phyloP scores from a whole-genome alignment of 2,888 invertebrate genomes.

The Ectobius pallidus region DNA sequence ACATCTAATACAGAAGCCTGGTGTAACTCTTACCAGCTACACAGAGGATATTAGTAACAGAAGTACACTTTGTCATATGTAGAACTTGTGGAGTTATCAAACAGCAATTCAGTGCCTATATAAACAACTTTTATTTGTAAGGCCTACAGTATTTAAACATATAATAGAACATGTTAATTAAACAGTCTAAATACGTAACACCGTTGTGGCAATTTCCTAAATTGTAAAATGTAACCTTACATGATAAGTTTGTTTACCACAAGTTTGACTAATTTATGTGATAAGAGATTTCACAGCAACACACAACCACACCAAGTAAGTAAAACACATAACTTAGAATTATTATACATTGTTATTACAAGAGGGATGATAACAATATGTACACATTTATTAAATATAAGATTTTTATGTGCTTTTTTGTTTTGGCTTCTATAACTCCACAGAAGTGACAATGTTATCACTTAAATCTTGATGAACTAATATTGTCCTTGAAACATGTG shows the following conservation, averaged over 20 bases:
- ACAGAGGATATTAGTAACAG: no score
- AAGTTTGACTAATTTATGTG: slow-evolving; percentile 4
- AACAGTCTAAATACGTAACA: not conserved
- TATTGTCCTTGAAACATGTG: no score
- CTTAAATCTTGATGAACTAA: no score
- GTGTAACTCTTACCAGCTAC: no score
- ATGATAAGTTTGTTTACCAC: not conserved
- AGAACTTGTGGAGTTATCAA: no score
- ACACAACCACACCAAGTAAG: slow-evolving; percentile 15
- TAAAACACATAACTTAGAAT: slow-evolving; percentile 12
- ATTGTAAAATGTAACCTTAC: slow-evolving; percentile 17
- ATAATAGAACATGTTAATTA: not conserved
- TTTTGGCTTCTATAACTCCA: no score
- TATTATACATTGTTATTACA: not conserved
- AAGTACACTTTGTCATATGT: no score
- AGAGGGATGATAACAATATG: not conserved
- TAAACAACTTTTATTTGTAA: no score
- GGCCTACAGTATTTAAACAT: not conserved
- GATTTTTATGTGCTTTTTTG: no score
- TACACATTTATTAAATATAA: not conserved
- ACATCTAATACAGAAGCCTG: no score
- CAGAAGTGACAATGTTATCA: no score
- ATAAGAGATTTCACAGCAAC: slow-evolving; percentile 12
- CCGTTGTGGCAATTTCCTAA: not conserved
- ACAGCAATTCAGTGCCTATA: no score